Base-by-base conservation (phyloP, 2,113 vertebrate species). In the Phainopepla nitens region DNA sequence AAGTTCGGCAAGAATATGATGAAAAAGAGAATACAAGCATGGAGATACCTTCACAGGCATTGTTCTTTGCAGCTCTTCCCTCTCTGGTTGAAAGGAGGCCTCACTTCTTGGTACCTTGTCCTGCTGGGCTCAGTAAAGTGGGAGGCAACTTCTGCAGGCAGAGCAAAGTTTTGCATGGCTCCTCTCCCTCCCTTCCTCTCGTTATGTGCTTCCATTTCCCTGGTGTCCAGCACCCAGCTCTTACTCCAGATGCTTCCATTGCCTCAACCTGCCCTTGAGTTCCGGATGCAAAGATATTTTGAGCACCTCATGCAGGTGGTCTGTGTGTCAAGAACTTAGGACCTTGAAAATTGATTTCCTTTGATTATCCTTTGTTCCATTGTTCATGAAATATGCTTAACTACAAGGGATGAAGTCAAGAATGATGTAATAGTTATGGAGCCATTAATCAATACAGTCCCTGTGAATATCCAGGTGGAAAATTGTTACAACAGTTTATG, bases 391-490 rank as follows among this genome's bases (percentile, higher is more conserved):
- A 58, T 90, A 41, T 10, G 15, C 44, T 81, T 80, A 83, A 81
- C 35, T 92, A 28, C 41, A 73, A 89, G 42, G 9, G 35, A 47
- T 57, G 47, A 90, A 83, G 64, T 95, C 70, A 92, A 54, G 79
- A 90, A 83, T 96, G 92, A 90, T 91, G 95, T 96, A 85, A 96
- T 95, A 19, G 5, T 89, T 42, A 42, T 54, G 29, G 33, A 93
- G 16, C 54, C 68, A 89, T 95, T 94, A 94, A 95, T 97, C 88
- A 93, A 76, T 41, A 35, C 3, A 77, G 58, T 76, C 45, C 53
- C 33, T 88, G 45, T 92, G 82, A 68, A 92, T 83, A 93, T 96
- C 91, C 93, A 95, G 93, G 91, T 90, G 95, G 93, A 90, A 95
- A 94, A 87, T 51, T 51, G 42, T 89, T 93, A 89, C 72, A 84